Conservation (phyloP, 2,888 invertebrate genomes). For the Beris chalybata region DNA sequence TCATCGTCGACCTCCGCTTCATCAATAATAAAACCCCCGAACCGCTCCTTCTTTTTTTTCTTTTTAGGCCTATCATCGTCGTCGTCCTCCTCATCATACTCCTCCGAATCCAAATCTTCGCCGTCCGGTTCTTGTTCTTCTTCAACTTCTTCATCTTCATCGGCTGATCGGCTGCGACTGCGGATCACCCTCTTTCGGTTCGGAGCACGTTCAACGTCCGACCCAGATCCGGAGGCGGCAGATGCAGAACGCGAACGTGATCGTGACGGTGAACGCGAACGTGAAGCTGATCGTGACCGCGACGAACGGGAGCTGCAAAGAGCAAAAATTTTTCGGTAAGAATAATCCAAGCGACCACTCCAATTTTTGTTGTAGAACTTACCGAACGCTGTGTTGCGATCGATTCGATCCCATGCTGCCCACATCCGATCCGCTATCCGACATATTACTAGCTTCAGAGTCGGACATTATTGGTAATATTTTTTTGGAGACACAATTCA, state of each 20-base stretch:
- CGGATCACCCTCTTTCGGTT: conserved; percentile 43
- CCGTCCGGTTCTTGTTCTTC: conserved; percentile 66
- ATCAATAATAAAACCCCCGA: conserved; percentile 93
- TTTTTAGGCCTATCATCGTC: conserved; percentile 76
- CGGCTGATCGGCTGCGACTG: conserved; percentile 57
- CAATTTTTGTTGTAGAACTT: conserved; percentile 43
- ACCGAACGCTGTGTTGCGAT: conserved; percentile 56
- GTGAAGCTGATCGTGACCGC: conserved; percentile 41
- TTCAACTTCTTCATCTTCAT: conserved; percentile 68
- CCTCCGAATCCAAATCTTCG: conserved; percentile 74
- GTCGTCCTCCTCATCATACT: conserved; percentile 82
- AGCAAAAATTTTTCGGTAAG: neutral
- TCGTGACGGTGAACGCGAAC: conserved; percentile 57
- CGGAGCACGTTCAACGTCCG: conserved; percentile 37
- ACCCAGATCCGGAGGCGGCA: conserved; percentile 57
- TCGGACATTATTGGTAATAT: conserved; percentile 66
- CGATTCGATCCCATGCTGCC: conserved; percentile 65
- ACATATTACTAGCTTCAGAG: conserved; percentile 76
- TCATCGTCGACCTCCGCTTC: conserved; percentile 88
- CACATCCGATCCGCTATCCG: conserved; percentile 74
- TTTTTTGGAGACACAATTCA: too few species aligned
- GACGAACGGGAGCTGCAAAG: conserved; percentile 34
- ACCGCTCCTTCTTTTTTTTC: conserved; percentile 80
- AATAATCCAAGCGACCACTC: neutral
- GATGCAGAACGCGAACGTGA: conserved; percentile 55